A percentile compares a stretch with the other conserved stretches of the same genome.
phyloP scores from a whole-genome alignment of 1,140 invertebrate species.

The Diorhabda sublineata region DNA sequence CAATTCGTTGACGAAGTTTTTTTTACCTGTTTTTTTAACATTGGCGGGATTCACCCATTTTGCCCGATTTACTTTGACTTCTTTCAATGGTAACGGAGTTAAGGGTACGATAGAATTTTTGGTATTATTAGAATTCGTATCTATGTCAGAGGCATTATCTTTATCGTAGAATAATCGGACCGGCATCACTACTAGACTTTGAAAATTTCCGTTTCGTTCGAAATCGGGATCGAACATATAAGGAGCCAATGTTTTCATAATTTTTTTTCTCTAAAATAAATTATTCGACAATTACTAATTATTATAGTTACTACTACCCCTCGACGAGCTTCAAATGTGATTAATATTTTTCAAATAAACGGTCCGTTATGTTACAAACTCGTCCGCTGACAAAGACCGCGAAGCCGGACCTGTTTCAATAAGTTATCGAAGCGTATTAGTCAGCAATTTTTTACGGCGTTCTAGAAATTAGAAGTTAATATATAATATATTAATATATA shows the following conservation, averaged over 20 bases:
- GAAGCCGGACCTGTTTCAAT: too few relatives aligned
- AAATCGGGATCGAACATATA: neutral
- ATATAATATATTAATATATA: too few relatives aligned
- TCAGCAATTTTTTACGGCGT: too few relatives aligned
- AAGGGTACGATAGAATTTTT: neutral
- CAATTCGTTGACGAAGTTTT: too few relatives aligned
- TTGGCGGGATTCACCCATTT: neutral
- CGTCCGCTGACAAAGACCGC: too few relatives aligned
- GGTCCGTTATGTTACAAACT: too few relatives aligned
- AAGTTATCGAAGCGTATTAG: too few relatives aligned
- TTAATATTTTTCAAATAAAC: too few relatives aligned
- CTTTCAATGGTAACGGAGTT: neutral
- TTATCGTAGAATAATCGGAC: neutral
- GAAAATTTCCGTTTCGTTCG: neutral
- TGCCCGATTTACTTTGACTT: neutral
- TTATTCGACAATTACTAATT: neutral
- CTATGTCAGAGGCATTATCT: neutral
- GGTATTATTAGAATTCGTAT: neutral
- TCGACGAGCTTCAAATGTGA: too few relatives aligned
- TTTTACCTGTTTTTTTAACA: too few relatives aligned
- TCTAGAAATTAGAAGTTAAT: too few relatives aligned
- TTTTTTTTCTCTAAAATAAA: slow-evolving; percentile 7
- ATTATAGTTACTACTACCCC: too few relatives aligned
- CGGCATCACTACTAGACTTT: neutral
- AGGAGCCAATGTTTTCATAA: neutral